These are phyloP conservation scores for Luperina nickerlii DNA, from an alignment of 2,888 invertebrate genomes.

Conservation along the genomic window DNA sequence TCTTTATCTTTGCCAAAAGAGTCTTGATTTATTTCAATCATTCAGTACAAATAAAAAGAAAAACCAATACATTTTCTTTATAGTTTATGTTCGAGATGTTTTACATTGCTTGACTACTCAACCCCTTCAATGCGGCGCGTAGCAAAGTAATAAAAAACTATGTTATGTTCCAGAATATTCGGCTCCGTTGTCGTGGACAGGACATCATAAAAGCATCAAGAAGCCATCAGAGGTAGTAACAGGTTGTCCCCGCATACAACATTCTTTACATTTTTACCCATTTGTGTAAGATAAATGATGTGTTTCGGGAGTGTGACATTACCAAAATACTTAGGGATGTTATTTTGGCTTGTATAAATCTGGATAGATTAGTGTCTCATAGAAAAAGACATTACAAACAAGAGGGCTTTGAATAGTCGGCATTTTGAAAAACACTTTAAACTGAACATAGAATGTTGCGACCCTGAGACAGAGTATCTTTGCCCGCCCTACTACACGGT, in stretches of 20 bases:
- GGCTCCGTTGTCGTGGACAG: conserved; percentile 79
- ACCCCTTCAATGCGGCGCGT: conserved; percentile 30
- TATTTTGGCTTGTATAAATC: conserved; percentile 54
- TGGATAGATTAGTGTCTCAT: conserved; percentile 6
- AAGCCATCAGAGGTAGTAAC: conserved; percentile 86
- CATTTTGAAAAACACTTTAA: neutral
- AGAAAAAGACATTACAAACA: neutral
- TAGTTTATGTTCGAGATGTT: conserved; percentile 39
- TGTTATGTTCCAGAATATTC: conserved; percentile 76
- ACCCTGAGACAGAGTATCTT: neutral
- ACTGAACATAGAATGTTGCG: neutral
- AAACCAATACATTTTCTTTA: conserved; percentile 46
- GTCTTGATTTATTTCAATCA: conserved; percentile 50
- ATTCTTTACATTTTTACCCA: conserved; percentile 75
- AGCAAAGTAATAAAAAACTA: conserved; percentile 57
- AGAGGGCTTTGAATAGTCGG: neutral
- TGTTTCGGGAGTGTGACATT: conserved; percentile 54
- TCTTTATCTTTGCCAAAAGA: conserved; percentile 27
- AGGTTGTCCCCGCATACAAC: conserved; percentile 78
- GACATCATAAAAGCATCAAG: conserved; percentile 89
- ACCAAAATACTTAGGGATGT: conserved; percentile 40
- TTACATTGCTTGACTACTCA: conserved; percentile 34
- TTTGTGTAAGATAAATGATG: conserved; percentile 71
- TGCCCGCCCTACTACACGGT: neutral
- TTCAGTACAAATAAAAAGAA: conserved; percentile 43